These are phyloP conservation scores for Gerris buenoi DNA, from an alignment of 1,140 invertebrate species.

Conservation along the genomic window DNA sequence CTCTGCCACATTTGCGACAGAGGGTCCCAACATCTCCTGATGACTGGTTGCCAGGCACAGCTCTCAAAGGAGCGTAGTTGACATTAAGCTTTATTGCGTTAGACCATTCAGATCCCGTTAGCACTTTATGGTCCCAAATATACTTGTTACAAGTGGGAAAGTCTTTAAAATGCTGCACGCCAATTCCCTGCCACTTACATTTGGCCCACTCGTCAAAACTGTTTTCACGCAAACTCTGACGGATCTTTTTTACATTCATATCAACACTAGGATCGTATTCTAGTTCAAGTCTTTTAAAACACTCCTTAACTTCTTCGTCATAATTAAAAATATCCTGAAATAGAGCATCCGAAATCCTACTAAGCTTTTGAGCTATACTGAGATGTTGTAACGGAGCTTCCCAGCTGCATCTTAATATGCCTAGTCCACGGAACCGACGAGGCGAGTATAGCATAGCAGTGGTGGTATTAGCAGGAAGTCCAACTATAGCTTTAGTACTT, in stretches of 20 bases:
- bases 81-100: neutral
- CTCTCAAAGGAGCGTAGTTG: neutral
- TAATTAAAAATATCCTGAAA: neutral
- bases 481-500: too few relatives aligned
- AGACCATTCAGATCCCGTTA: neutral
- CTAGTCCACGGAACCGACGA: neutral
- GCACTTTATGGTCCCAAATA: neutral
- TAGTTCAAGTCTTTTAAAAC: neutral
- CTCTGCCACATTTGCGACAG: neutral
- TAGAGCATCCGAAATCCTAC: neutral
- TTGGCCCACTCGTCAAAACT: neutral
- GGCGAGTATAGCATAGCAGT: too few relatives aligned
- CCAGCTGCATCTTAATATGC: neutral
- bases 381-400: neutral
- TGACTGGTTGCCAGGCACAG: neutral
- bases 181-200: neutral
- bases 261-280: neutral
- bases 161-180: neutral
- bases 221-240: neutral
- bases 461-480: too few relatives aligned
- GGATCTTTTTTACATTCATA: neutral
- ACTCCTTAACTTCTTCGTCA: neutral
- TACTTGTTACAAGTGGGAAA: neutral
- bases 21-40: neutral
- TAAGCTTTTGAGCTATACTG: neutral